Base-by-base conservation (phyloP, 2,888 invertebrate genomes). In the Volucella inflata region DNA sequence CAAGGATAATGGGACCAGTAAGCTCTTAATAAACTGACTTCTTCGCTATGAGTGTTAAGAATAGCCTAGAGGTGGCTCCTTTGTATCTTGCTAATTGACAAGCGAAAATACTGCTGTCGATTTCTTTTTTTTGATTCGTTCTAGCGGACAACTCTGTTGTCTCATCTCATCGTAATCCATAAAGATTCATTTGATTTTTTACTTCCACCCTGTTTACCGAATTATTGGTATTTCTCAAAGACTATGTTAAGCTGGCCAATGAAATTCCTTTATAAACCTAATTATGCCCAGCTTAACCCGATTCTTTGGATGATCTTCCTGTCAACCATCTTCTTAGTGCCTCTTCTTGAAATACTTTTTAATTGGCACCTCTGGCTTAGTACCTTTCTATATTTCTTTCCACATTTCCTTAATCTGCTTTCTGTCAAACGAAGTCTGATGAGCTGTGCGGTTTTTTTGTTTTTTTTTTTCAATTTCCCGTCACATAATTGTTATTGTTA, bases 401-500 rank as follows among this genome's bases (percentile, higher is more conserved):
- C 16, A n/a, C 38, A 14, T 14, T 55, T 40, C n/a, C n/a, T 30
- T 46, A 60, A 44, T 60, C 44, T 44, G 9, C 30, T 46, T n/a
- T 16, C 21, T n/a, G 60, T n/a, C 30, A 46, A 60, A 60, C 44
- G 44, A 60, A 44, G 21, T 60, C 3, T 9, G 30, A 60, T 21
- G 44, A 60, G 60, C 42, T 21, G 12, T 44, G 59, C 44, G n/a
- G 21, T 21, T 40, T n/a, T 12, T 60, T 44, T 60, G n/a, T 48
- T 57, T 40, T 10, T 3, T 12, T 17, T 21, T n/a, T 44, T 8
- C 14, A 11, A n/a, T 36, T 57, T 57, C 40, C 57, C 57, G 40
- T 6, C 57, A 40, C 14, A 11, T n/a, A 8, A 8, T 55, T 6
- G 50, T 48, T 36, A 62, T 51, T 42, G n/a, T 12, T 44, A 30